These are phyloP conservation scores for Acronicta psi DNA, from an alignment of 2,888 invertebrate genomes.

Conservation along the genomic window DNA sequence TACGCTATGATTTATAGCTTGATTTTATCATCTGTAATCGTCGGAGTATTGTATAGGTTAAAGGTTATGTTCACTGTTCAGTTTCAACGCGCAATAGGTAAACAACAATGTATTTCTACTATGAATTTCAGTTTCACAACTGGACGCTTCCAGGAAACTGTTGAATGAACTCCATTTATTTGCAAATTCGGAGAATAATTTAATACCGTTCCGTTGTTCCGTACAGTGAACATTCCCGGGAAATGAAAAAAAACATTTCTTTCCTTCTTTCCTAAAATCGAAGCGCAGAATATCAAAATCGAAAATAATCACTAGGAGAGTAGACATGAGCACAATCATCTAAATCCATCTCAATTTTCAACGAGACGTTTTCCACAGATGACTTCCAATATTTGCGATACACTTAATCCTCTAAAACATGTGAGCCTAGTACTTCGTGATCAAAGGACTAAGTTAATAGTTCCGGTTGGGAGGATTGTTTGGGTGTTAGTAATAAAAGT, in stretches of 20 bases:
- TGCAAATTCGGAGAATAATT: not conserved
- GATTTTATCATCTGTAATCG: constrained; percentile 15
- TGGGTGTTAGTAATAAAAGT: constrained; percentile 39
- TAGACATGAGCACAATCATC: constrained; percentile 23
- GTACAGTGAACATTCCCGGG: too few relatives aligned
- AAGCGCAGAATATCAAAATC: not conserved
- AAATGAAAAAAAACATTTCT: not conserved
- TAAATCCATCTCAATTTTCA: constrained; percentile 39
- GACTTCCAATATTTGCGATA: constrained; percentile 15
- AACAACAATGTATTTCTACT: constrained; percentile 4
- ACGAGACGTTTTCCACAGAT: constrained; percentile 26
- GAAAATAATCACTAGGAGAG: constrained; percentile 23
- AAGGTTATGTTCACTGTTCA: constrained; percentile 32
- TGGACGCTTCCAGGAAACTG: constrained; percentile 16
- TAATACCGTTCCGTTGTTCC: not conserved
- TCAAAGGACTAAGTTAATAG: constrained; percentile 28
- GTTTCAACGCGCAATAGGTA: constrained; percentile 7
- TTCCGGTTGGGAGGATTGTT: constrained; percentile 32
- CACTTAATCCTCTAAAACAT: constrained; percentile 13
- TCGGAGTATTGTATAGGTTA: constrained; percentile 26
- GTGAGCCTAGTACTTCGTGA: constrained; percentile 31
- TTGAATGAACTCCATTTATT: constrained; percentile 12
- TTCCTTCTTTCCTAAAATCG: not conserved
- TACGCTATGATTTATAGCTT: not conserved
- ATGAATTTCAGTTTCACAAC: constrained; percentile 2